These are phyloP conservation scores for Neoniphon sammara DNA, from an alignment of 2,797 vertebrate genomes.

Conservation along the genomic window DNA sequence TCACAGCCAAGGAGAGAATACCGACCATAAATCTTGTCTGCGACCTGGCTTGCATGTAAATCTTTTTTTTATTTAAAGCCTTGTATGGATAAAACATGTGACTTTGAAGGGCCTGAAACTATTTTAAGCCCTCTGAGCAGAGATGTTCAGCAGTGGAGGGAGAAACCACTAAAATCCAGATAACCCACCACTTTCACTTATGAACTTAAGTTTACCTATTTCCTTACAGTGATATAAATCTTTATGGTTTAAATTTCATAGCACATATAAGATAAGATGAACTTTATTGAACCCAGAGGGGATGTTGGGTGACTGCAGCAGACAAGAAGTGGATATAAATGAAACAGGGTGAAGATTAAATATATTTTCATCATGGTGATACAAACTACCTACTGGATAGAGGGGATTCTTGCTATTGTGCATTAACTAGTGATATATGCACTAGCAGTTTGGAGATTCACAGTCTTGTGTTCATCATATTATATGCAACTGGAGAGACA, in stretches of 20 bases:
- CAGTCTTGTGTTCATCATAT: background rate
- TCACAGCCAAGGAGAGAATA: conserved; percentile 16
- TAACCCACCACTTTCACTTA: background rate
- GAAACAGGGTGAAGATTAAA: no score
- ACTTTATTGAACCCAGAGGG: background rate
- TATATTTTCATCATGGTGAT: background rate
- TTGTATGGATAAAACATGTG: background rate
- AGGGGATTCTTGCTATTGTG: no score
- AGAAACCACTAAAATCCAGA: background rate
- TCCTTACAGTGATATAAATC: background rate
- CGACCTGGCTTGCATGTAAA: conserved; percentile 13
- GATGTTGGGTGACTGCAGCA: background rate
- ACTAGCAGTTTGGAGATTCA: no score
- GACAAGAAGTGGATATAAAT: background rate
- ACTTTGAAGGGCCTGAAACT: conserved; percentile 7
- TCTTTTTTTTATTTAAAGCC: background rate
- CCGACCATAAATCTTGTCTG: conserved; percentile 16
- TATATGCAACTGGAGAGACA: no score
- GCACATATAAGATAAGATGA: background rate
- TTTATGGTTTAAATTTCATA: background rate
- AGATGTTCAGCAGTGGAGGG: background rate
- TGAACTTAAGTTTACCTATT: background rate
- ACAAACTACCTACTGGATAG: no score
- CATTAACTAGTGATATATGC: no score
- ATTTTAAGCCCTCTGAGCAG: conserved; percentile 12